Evolutionary conservation across 2,888 invertebrate species (phyloP), one percentile per base, ranked within the genome.

Genomic region (Hoplodrina ambigua): DNA sequence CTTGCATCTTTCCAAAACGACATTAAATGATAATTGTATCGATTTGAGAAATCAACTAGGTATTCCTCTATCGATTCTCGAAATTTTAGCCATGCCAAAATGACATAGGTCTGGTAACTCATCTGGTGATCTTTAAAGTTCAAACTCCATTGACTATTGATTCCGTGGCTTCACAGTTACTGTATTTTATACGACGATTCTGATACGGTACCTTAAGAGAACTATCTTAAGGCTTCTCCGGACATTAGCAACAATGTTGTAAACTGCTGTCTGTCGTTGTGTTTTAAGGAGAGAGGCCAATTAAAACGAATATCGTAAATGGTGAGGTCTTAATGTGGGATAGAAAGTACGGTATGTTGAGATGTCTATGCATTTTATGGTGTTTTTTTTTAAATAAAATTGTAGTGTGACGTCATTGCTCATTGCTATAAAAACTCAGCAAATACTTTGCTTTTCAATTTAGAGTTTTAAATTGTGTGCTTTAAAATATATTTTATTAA

Each of bases 231-330:
- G 33, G 20, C n/a, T 59, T 15, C n/a, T n/a, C 2, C 52, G 37
- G 44, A 37, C 10, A 41, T 63, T 59, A 50, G 63, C 74, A 78
- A 77, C 79, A 68, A 30, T 67, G 76, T 76, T 68, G 79, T 15
- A 50, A 67, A 63, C n/a, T 60, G 20, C 46, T 1, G 19, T 46
- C 33, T 41, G 41, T 56, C 20, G 61, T 50, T 10, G 53, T 20
- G 25, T 59, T 30, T 55, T 20, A 37, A 33, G 19, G 15, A 54
- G 44, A 55, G 44, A n/a, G 44, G 54, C 57, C 67, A 64, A 73
- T 76, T 73, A 61, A 55, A 33, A 57, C 56, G 20, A 64, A 41
- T 56, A 20, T n/a, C 46, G 55, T 67, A 19, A 52, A 52, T 53
- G 41, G 46, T 52, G 11, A 57, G 49, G n/a, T 41, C 66, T 57